A percentile compares a stretch with the other conserved stretches of the same genome.
These are phyloP conservation scores for Catocala sponsa DNA, from an alignment of 2,888 invertebrate species.

Conservation along the genomic window DNA sequence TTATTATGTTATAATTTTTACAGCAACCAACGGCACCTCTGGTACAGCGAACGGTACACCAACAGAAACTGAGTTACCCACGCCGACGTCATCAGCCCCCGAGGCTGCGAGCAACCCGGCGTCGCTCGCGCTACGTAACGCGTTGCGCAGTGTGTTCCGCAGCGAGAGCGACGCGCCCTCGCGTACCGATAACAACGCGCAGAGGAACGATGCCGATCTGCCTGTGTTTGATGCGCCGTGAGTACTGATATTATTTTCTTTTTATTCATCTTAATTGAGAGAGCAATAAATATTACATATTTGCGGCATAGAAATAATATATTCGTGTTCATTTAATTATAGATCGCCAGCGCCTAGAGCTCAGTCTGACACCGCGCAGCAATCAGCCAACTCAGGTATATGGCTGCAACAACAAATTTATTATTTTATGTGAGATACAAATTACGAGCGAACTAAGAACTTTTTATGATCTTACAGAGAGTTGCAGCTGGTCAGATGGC, in stretches of 20 bases:
- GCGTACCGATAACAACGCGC: conserved; percentile 60
- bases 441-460: too few relatives aligned
- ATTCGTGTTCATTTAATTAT: conserved; percentile 16
- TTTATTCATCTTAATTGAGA: too few relatives aligned
- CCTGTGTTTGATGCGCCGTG: conserved; percentile 78
- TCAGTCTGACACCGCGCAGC: conserved; percentile 73
- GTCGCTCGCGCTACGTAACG: conserved; percentile 77
- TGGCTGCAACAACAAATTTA: conserved; percentile 2
- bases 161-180: conserved; percentile 63
- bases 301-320: too few relatives aligned
- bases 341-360: conserved; percentile 76
- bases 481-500: conserved; percentile 79
- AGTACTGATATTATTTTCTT: conserved; percentile 42
- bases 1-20: conserved; percentile 2
- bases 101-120: conserved; percentile 67
- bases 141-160: conserved; percentile 78
- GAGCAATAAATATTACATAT: too few relatives aligned
- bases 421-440: neutral
- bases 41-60: conserved; percentile 72
- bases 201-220: conserved; percentile 66
- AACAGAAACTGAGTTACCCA: conserved; percentile 78
- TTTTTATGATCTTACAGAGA: conserved; percentile 54
- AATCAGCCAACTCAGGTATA: conserved; percentile 73
- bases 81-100: conserved; percentile 79
- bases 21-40: conserved; percentile 50